Conservation (phyloP, 2,797 vertebrate species). For the Spheniscus humboldti region DNA sequence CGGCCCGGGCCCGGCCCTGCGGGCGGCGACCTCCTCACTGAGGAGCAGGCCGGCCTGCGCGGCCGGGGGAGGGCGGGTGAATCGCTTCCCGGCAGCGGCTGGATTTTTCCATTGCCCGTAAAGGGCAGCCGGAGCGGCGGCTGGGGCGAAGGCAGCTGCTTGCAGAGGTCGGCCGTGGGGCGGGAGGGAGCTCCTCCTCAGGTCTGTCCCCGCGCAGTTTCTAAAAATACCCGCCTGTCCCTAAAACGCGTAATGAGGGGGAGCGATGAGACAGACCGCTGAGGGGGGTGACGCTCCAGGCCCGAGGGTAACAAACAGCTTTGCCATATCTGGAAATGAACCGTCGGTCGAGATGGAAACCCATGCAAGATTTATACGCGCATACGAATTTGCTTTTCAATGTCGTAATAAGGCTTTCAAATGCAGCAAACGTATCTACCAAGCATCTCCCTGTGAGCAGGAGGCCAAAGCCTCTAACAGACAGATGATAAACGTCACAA, state of each 20-base stretch:
- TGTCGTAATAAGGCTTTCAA: fast-evolving
- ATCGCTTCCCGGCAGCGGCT: too few relatives aligned
- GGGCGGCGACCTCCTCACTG: too few relatives aligned
- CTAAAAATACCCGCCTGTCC: not conserved
- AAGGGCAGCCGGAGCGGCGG: not conserved
- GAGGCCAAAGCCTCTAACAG: too few relatives aligned
- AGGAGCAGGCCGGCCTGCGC: not conserved
- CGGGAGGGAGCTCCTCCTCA: too few relatives aligned
- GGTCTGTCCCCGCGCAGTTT: not conserved
- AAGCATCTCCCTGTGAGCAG: fast-evolving
- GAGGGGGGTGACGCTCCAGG: too few relatives aligned
- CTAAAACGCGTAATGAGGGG: fast-evolving
- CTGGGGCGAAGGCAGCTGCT: not conserved
- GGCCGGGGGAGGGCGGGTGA: not conserved
- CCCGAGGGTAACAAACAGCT: fast-evolving
- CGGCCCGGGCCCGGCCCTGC: not conserved
- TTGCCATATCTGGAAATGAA: too few relatives aligned
- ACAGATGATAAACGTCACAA: fast-evolving
- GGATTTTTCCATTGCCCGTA: not conserved
- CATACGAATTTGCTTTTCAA: fast-evolving
- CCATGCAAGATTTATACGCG: fast-evolving
- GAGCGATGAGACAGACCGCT: not conserved
- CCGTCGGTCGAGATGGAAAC: not conserved
- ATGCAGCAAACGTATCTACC: fast-evolving
- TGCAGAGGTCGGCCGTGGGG: not conserved